These are phyloP conservation scores for Atractosteus spatula DNA, from an alignment of 2,113 vertebrate species.

Conservation along the genomic window DNA sequence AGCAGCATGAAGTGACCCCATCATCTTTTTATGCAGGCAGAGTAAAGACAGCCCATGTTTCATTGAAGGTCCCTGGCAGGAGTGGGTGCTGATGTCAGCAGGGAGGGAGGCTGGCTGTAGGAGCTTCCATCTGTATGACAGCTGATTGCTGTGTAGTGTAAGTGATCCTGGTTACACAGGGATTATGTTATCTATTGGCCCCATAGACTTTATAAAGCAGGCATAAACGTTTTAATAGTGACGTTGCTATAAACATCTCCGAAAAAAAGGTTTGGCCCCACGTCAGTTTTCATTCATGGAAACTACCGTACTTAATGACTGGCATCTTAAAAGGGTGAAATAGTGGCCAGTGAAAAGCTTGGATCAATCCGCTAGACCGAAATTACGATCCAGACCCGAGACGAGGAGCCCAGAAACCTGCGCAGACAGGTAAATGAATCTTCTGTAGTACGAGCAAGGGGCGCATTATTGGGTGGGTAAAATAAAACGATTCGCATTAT, in stretches of 20 bases:
- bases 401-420: neutral
- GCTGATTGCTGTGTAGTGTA: slow-evolving; percentile 46
- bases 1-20: no score
- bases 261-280: neutral
- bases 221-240: neutral
- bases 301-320: neutral
- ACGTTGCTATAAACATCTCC: neutral
- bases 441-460: no score
- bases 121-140: slow-evolving; percentile 53
- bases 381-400: neutral
- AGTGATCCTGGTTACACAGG: neutral
- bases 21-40: slow-evolving; percentile 57
- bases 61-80: slow-evolving; percentile 18
- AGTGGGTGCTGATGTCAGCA: slow-evolving; percentile 57
- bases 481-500: no score
- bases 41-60: slow-evolving; percentile 32
- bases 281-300: no score
- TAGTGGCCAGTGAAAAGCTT: neutral
- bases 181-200: no score
- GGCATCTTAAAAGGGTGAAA: neutral
- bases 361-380: neutral
- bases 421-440: neutral
- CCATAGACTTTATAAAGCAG: no score
- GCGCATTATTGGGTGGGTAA: no score
- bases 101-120: slow-evolving; percentile 38